Evolutionary conservation across 2,113 vertebrate species (phyloP).

Genomic region (Canis aureus): DNA sequence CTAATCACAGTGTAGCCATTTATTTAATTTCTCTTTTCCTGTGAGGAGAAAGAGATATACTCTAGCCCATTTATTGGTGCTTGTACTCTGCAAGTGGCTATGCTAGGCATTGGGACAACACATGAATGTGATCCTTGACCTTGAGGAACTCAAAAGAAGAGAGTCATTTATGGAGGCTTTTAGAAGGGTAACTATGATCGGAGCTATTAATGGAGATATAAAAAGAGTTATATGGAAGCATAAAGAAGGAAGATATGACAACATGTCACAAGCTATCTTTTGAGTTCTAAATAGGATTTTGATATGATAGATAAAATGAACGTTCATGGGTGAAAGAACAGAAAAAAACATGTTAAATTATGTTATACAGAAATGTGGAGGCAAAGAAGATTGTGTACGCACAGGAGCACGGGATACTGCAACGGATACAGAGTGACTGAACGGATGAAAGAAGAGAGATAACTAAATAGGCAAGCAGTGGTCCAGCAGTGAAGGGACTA

Average conservation of each 20-base stretch:
- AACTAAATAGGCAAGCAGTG: not conserved
- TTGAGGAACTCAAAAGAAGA: not conserved
- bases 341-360: not conserved
- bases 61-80: not conserved
- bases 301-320: not conserved
- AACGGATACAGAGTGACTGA: not conserved
- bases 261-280: not conserved
- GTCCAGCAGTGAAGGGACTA: not conserved
- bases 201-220: not conserved
- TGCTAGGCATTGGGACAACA: not conserved
- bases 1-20: not conserved
- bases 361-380: not conserved
- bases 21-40: constrained; percentile 56
- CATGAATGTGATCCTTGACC: not conserved
- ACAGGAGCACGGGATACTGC: not conserved
- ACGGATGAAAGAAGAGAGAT: not conserved
- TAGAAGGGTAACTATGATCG: constrained; percentile 31
- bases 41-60: not conserved
- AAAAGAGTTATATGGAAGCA: not conserved
- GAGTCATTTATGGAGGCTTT: not conserved
- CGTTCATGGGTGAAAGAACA: not conserved
- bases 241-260: not conserved
- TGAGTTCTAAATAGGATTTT: constrained; percentile 27
- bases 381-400: not conserved
- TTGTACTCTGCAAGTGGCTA: not conserved